Evolutionary conservation across 2,888 invertebrate genomes (phyloP).

Genomic region (Nephrotoma appendiculata): DNA sequence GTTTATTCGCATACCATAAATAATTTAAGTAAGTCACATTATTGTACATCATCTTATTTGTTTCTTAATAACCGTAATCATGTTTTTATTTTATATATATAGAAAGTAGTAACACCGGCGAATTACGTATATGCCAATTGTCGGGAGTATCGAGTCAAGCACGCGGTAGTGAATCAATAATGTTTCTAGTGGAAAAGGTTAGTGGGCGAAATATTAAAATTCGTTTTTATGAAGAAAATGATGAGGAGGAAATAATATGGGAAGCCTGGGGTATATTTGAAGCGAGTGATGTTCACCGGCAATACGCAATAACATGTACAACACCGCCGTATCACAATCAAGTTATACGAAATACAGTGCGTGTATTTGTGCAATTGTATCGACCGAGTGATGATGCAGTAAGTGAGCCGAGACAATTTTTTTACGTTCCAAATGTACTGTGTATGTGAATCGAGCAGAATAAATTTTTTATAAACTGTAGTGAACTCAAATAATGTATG

Average conservation of each 20-base stretch:
- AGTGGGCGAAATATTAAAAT: conserved; percentile 56
- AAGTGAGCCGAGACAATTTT: background rate
- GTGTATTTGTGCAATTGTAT: conserved; percentile 60
- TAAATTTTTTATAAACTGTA: background rate
- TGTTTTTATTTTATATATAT: conserved; percentile 13
- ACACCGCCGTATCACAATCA: conserved; percentile 62
- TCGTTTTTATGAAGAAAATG: conserved; percentile 58
- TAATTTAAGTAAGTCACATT: background rate
- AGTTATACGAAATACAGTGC: conserved; percentile 43
- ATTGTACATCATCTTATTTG: background rate
- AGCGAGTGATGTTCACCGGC: conserved; percentile 66
- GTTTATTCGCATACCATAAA: background rate
- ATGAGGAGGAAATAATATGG: conserved; percentile 52
- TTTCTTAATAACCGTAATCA: background rate
- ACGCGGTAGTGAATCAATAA: conserved; percentile 64
- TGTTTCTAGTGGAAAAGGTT: conserved; percentile 72
- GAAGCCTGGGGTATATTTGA: conserved; percentile 24
- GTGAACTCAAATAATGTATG: no score
- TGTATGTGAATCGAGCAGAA: background rate
- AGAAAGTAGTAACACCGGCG: conserved; percentile 75
- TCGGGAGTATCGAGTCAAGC: conserved; percentile 53
- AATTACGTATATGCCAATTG: conserved; percentile 64
- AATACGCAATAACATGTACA: conserved; percentile 72
- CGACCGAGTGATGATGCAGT: conserved; percentile 48
- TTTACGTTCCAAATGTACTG: background rate